phyloP scores from a whole-genome alignment of 2,888 invertebrate genomes.

The Caenorhabditis plicata region DNA sequence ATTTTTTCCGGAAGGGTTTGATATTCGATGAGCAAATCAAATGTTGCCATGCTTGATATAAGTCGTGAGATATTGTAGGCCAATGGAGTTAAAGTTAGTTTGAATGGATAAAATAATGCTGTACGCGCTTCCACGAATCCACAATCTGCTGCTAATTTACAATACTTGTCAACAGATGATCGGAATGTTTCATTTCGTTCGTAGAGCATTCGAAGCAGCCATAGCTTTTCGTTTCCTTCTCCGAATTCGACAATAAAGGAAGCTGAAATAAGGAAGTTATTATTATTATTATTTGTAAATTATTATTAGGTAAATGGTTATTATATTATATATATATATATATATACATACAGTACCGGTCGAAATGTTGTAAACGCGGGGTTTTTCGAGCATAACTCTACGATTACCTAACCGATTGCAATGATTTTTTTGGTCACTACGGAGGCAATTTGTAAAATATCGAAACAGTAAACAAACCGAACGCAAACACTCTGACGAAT shows the following conservation, averaged over 20 bases:
- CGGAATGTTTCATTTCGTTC: slow-evolving; percentile 25
- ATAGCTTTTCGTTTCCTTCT: slow-evolving; percentile 32
- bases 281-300: too few species aligned
- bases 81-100: slow-evolving; percentile 25
- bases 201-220: slow-evolving; percentile 29
- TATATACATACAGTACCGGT: too few species aligned
- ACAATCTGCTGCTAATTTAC: slow-evolving; percentile 20
- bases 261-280: neutral
- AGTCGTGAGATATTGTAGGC: slow-evolving; percentile 27
- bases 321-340: too few species aligned
- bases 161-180: slow-evolving; percentile 25
- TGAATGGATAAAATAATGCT: slow-evolving; percentile 38
- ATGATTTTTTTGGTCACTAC: too few species aligned
- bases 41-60: slow-evolving; percentile 28
- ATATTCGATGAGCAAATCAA: slow-evolving; percentile 20
- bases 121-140: slow-evolving; percentile 30
- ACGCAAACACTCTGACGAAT: too few species aligned
- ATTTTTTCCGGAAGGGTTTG: slow-evolving; percentile 18
- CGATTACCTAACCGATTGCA: too few species aligned
- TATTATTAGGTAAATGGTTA: too few species aligned
- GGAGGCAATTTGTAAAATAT: too few species aligned
- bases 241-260: slow-evolving; percentile 28
- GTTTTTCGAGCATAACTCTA: too few species aligned
- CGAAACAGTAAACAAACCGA: too few species aligned
- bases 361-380: too few species aligned